Conservation (phyloP, 2,888 invertebrate species). For the Platycheirus rosarum region DNA sequence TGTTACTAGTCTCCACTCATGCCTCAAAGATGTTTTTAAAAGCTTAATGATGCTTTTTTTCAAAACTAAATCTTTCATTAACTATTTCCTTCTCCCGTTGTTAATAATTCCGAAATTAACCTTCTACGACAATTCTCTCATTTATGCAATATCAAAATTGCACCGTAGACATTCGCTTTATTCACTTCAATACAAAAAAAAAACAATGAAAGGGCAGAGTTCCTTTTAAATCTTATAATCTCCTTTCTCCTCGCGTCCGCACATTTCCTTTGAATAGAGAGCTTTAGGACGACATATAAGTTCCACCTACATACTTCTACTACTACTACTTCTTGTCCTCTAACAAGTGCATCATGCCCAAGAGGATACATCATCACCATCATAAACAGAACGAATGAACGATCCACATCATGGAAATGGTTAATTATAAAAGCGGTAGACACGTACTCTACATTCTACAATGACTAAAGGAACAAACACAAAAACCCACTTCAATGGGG, state of each 20-base stretch:
- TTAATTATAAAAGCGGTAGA: slow-evolving; percentile 58
- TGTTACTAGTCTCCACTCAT: no score
- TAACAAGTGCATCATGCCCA: slow-evolving; percentile 59
- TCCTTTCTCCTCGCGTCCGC: slow-evolving; percentile 5
- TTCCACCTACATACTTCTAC: not conserved
- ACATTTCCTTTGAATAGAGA: slow-evolving; percentile 31
- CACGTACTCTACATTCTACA: slow-evolving; percentile 40
- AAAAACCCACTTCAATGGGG: slow-evolving; percentile 44
- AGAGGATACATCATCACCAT: slow-evolving; percentile 38
- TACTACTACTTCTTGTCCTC: not conserved
- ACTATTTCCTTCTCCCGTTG: not conserved
- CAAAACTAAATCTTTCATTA: no score
- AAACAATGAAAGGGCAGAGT: slow-evolving; percentile 36
- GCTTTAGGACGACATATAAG: slow-evolving; percentile 37
- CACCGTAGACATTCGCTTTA: slow-evolving; percentile 28
- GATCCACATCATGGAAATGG: slow-evolving; percentile 61
- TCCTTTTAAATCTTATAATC: slow-evolving; percentile 23
- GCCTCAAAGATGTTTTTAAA: no score
- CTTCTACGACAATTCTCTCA: slow-evolving; percentile 11
- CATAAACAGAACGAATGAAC: slow-evolving; percentile 40
- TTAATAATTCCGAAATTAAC: slow-evolving; percentile 7
- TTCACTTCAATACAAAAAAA: slow-evolving; percentile 10
- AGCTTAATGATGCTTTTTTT: no score
- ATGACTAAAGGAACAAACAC: slow-evolving; percentile 19
- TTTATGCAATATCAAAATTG: slow-evolving; percentile 27